Evolutionary conservation across 2,113 vertebrate genomes (phyloP), one percentile per base, ranked within the genome.

Genomic region (Atherinomorus stipes): DNA sequence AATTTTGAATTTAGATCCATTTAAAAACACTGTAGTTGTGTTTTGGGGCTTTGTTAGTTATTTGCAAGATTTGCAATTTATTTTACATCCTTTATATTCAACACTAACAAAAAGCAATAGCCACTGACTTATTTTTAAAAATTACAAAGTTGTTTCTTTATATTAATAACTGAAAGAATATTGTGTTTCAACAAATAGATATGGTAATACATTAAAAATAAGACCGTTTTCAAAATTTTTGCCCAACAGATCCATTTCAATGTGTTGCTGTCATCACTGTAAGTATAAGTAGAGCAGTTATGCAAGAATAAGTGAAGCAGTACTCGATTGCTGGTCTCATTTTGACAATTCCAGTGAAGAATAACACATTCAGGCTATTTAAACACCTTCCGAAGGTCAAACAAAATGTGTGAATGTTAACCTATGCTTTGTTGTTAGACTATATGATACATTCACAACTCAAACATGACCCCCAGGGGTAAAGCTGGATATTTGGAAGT

Each of bases 401-500:
- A 19, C 3, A 51, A 64, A 76, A 71, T 54, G 49, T 37, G 53
- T 31, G 50, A 72, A 69, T 74, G 42, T 64, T 47, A 64, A 11
- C 23, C 44, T 5, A n/a, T 76, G 65, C 59, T 74, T 40, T 60
- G 12, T 51, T 45, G 60, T 71, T 47, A 68, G 51, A 71, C 44
- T 73, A 37, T 71, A 13, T 78, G 80, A 37, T 19, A 28, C 12
- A 67, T 44, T 69, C 78, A 76, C 47, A 67, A 73, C 60, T 76
- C 65, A 62, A 65, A 50, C 37, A 78, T 71, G 66, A 76, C 60
- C 73, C 80, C 58, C 57, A 54, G 38, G 69, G 79, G 64, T 64
- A 76, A 81, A 80, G 69, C 63, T 72, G 62, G 63, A 22, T 72
- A 56, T 88, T 78, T 88, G 65, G 56, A 75, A 83, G 53, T 83